Evolutionary conservation across 2,888 invertebrate species (phyloP).

Genomic region (Andrena bicolor): DNA sequence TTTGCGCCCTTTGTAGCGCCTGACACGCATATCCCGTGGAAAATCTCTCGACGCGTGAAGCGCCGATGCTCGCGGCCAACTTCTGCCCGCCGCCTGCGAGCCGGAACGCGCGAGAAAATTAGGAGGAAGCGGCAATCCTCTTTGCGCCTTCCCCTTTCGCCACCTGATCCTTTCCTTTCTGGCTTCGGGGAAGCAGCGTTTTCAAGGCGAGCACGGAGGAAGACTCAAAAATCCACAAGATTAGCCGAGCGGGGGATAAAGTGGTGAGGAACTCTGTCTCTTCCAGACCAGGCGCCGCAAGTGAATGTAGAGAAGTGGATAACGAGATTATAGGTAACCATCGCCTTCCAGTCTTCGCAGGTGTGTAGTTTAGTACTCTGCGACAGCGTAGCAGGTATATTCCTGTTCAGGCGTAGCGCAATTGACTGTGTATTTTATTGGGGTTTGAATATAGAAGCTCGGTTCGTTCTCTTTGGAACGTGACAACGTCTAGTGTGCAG

Average conservation of each 20-base stretch:
- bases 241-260: constrained; percentile 20
- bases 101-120: constrained; percentile 14
- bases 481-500: no score
- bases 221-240: background rate
- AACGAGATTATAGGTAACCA: no score
- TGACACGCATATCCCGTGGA: constrained; percentile 48
- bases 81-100: background rate
- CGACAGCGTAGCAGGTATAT: no score
- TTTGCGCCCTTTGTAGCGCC: constrained; percentile 71
- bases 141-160: background rate
- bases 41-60: constrained; percentile 28
- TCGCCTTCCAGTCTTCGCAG: no score
- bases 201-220: background rate
- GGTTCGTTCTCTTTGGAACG: no score
- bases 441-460: no score
- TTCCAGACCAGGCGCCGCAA: background rate
- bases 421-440: no score
- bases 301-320: no score
- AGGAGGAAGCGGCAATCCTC: constrained; percentile 7
- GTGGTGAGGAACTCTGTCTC: background rate
- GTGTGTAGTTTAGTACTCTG: no score
- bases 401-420: no score
- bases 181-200: background rate
- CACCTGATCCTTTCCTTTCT: background rate
- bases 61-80: background rate